Evolutionary conservation across 2,888 invertebrate genomes (phyloP).

Genomic region (Bombylius discolor): DNA sequence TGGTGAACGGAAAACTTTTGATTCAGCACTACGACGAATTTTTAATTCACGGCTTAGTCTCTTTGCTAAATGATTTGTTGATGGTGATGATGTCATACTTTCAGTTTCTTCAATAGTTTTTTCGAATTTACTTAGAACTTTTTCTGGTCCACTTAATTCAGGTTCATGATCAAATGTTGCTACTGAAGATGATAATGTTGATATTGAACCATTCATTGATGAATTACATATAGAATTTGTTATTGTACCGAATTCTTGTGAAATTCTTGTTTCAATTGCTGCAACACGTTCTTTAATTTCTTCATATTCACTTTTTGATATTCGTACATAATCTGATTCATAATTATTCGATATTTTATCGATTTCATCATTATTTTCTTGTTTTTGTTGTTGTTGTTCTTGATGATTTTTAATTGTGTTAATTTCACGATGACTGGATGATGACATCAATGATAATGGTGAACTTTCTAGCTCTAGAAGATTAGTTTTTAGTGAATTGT

Average conservation of each 20-base stretch:
- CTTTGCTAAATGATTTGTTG: slow-evolving; percentile 50
- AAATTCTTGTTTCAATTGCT: slow-evolving; percentile 56
- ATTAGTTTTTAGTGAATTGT: too few species aligned
- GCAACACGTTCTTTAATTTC: slow-evolving; percentile 62
- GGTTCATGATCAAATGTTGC: slow-evolving; percentile 8
- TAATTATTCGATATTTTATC: slow-evolving; percentile 24
- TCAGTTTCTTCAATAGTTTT: slow-evolving; percentile 58
- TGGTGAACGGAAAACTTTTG: slow-evolving; percentile 61
- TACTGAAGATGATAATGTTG: not conserved
- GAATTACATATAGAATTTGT: slow-evolving; percentile 5
- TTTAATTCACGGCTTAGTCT: slow-evolving; percentile 59
- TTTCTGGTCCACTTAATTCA: slow-evolving; percentile 39
- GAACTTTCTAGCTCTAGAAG: not conserved
- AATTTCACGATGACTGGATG: not conserved
- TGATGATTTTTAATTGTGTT: too few species aligned
- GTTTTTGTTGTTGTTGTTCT: not conserved
- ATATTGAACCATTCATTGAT: not conserved
- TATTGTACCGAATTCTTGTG: slow-evolving; percentile 47
- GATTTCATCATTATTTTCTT: not conserved
- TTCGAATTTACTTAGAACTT: slow-evolving; percentile 60
- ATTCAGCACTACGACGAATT: slow-evolving; percentile 54
- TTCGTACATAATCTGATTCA: slow-evolving; percentile 51
- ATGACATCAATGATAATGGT: not conserved
- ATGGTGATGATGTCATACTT: slow-evolving; percentile 15
- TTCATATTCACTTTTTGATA: slow-evolving; percentile 63